Percentiles rank a stretch among this genome's conserved stretches.
phyloP scores from a whole-genome alignment of 2,797 vertebrate genomes.

The Sciaenops ocellatus region DNA sequence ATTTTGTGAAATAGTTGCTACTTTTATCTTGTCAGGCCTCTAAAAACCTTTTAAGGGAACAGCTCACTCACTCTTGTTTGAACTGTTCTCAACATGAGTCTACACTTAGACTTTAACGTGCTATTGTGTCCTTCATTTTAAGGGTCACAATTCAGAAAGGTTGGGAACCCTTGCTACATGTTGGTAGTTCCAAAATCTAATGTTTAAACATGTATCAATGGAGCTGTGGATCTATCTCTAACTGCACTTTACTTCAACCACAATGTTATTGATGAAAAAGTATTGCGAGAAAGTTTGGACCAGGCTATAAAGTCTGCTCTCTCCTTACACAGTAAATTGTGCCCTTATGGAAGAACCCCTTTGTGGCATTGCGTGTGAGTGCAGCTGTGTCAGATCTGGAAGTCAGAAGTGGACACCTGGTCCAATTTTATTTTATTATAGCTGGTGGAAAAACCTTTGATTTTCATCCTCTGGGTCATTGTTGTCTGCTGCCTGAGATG shows the following conservation, averaged over 20 bases:
- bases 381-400: conserved; percentile 22
- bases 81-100: neutral
- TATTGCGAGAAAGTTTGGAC: neutral
- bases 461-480: conserved; percentile 10
- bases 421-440: neutral
- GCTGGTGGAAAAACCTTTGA: conserved; percentile 15
- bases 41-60: neutral
- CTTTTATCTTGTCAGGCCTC: neutral
- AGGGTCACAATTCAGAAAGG: neutral
- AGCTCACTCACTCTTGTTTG: neutral
- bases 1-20: too few relatives aligned
- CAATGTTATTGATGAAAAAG: neutral
- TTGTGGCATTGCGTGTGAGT: neutral
- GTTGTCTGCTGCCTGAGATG: neutral
- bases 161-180: neutral
- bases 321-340: neutral
- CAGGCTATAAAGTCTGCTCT: neutral
- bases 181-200: too few relatives aligned
- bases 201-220: neutral
- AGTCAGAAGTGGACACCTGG: conserved; percentile 21
- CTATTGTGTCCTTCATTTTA: neutral
- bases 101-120: too few relatives aligned
- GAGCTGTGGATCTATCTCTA: neutral
- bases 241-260: neutral
- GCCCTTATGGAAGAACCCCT: neutral